Evolutionary conservation across 2,113 vertebrate genomes (phyloP).

Genomic region (Callithrix jacchus): DNA sequence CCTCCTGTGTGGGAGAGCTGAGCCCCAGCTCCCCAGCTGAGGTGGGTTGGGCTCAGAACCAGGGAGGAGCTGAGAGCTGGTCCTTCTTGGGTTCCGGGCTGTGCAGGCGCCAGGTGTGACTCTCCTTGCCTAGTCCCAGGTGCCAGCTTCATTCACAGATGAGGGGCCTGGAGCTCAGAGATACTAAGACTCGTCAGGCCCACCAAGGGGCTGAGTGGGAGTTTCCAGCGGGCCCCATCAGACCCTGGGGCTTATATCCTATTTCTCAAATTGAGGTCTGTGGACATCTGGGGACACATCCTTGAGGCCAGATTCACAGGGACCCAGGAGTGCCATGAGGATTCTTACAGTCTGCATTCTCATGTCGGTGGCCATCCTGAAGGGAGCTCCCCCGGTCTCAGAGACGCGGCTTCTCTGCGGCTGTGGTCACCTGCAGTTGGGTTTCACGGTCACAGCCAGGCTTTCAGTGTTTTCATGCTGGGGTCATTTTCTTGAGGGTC

Average conservation of each 20-base stretch:
- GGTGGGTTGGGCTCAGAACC: neutral
- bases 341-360: neutral
- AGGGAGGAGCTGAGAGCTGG: neutral
- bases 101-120: neutral
- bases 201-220: neutral
- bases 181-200: neutral
- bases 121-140: neutral
- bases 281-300: neutral
- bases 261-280: neutral
- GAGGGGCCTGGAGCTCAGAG: neutral
- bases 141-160: neutral
- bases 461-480: neutral
- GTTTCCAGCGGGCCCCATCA: neutral
- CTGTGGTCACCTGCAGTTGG: neutral
- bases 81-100: neutral
- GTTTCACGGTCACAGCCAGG: neutral
- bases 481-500: neutral
- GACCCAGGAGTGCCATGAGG: neutral
- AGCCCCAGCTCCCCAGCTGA: neutral
- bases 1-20: neutral
- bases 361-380: accelerated
- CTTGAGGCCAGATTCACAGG: neutral
- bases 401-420: neutral
- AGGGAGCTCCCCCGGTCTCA: neutral
- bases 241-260: accelerated